Percentiles rank a stretch among this genome's conserved stretches.
Conservation (phyloP, 1,140 invertebrate genomes). For the Nasonia giraulti region DNA sequence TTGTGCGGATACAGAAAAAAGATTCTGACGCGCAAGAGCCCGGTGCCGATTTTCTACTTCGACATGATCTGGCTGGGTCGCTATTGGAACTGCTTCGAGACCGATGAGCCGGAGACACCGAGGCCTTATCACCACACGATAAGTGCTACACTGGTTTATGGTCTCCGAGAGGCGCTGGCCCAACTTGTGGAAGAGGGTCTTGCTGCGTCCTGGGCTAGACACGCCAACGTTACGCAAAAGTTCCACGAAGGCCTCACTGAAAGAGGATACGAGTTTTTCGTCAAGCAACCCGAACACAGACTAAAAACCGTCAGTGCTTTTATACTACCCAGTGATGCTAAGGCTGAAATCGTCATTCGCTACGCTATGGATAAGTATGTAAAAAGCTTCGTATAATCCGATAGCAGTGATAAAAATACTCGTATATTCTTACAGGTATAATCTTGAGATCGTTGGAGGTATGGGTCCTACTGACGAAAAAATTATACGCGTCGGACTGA, state of each 20-base stretch:
- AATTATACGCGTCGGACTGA: slow-evolving; percentile 86
- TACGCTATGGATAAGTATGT: slow-evolving; percentile 82
- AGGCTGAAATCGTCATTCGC: slow-evolving; percentile 79
- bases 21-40: slow-evolving; percentile 78
- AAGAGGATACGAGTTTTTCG: slow-evolving; percentile 81
- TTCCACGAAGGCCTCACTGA: slow-evolving; percentile 80
- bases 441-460: slow-evolving; percentile 85
- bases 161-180: slow-evolving; percentile 84
- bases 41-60: slow-evolving; percentile 82
- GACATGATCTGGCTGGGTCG: slow-evolving; percentile 84
- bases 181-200: slow-evolving; percentile 83
- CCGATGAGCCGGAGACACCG: slow-evolving; percentile 55
- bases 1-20: slow-evolving; percentile 73
- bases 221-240: slow-evolving; percentile 78
- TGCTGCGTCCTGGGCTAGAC: slow-evolving; percentile 80
- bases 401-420: too few species aligned
- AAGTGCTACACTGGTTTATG: slow-evolving; percentile 84
- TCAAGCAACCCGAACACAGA: slow-evolving; percentile 80
- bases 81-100: slow-evolving; percentile 85
- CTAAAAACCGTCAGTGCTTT: slow-evolving; percentile 86
- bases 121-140: slow-evolving; percentile 88
- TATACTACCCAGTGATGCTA: slow-evolving; percentile 80
- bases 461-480: slow-evolving; percentile 84
- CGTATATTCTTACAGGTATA: slow-evolving; percentile 74
- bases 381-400: neutral